Conservation (phyloP, 2,888 invertebrate genomes). For the Ichneumoninae sp. region DNA sequence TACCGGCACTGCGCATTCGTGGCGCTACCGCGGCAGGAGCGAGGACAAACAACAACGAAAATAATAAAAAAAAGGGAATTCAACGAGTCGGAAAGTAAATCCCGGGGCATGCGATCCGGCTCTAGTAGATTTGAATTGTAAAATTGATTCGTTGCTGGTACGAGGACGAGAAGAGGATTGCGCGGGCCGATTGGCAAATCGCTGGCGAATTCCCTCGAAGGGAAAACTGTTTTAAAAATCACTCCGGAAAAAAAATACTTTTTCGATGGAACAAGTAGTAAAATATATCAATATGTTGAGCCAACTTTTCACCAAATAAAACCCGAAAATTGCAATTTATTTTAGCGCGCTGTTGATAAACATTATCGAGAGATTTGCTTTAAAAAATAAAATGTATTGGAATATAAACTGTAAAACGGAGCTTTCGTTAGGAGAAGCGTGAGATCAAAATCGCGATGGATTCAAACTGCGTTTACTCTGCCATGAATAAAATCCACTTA, state of each 20-base stretch:
- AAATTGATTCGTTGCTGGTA: neutral
- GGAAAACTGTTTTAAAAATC: neutral
- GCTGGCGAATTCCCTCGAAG: neutral
- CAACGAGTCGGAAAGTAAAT: conserved; percentile 49
- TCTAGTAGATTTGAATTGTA: neutral
- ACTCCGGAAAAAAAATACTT: neutral
- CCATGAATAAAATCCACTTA: too few species aligned
- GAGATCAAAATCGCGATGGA: too few species aligned
- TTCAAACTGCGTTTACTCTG: too few species aligned
- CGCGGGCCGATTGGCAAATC: neutral
- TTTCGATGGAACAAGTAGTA: too few species aligned
- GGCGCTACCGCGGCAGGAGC: conserved; percentile 38
- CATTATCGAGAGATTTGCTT: too few species aligned
- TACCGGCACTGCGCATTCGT: neutral
- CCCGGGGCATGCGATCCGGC: conserved; percentile 26
- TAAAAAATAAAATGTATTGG: too few species aligned
- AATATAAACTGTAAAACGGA: too few species aligned
- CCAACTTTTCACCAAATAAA: too few species aligned
- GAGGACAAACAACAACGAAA: conserved; percentile 8
- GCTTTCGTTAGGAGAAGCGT: too few species aligned
- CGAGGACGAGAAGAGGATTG: neutral
- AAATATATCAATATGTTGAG: too few species aligned
- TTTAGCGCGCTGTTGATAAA: too few species aligned
- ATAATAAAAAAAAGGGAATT: conserved; percentile 1
- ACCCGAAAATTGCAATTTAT: too few species aligned